A percentile compares a stretch with the other conserved stretches of the same genome.
Evolutionary conservation across 1,140 invertebrate species (phyloP).

Genomic region (Geopemphigus sp.): DNA sequence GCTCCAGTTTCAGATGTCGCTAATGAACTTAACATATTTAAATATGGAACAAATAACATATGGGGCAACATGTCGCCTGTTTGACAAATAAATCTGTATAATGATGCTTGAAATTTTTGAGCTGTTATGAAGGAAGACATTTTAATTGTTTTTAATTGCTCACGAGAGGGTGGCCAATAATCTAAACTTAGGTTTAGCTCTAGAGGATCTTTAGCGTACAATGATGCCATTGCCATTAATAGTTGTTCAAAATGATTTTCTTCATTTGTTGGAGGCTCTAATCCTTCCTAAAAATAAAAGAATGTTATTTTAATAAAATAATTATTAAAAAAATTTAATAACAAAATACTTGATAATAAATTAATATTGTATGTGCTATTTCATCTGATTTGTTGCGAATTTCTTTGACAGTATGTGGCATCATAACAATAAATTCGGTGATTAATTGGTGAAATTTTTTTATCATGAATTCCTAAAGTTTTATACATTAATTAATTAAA

Average conservation of each 20-base stretch:
- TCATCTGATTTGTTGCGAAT: conserved; percentile 83
- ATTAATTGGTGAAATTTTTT: conserved; percentile 79
- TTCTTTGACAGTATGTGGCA: conserved; percentile 88
- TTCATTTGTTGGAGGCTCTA: conserved; percentile 72
- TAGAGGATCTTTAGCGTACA: conserved; percentile 75
- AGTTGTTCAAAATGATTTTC: conserved; percentile 82
- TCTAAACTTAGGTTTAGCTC: conserved; percentile 71
- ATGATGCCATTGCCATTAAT: conserved; percentile 70
- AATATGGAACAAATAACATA: conserved; percentile 80
- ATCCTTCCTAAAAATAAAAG: conserved; percentile 63
- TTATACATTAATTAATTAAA: conserved; percentile 1
- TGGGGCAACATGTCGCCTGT: conserved; percentile 84
- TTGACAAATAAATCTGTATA: conserved; percentile 87
- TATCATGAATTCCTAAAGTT: conserved; percentile 69
- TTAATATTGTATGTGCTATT: conserved; percentile 75
- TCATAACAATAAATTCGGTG: conserved; percentile 88
- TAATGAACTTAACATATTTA: conserved; percentile 81
- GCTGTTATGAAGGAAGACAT: conserved; percentile 53
- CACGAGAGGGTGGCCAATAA: conserved; percentile 74
- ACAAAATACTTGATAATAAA: conserved; percentile 64
- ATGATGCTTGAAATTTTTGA: conserved; percentile 61
- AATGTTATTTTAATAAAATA: background rate
- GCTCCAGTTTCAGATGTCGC: conserved; percentile 71
- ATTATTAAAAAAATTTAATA: background rate
- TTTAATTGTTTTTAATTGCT: conserved; percentile 54